Percentiles rank a stretch among this genome's conserved stretches.
phyloP scores from a whole-genome alignment of 2,797 vertebrate genomes.

The Aldrovandia affinis region DNA sequence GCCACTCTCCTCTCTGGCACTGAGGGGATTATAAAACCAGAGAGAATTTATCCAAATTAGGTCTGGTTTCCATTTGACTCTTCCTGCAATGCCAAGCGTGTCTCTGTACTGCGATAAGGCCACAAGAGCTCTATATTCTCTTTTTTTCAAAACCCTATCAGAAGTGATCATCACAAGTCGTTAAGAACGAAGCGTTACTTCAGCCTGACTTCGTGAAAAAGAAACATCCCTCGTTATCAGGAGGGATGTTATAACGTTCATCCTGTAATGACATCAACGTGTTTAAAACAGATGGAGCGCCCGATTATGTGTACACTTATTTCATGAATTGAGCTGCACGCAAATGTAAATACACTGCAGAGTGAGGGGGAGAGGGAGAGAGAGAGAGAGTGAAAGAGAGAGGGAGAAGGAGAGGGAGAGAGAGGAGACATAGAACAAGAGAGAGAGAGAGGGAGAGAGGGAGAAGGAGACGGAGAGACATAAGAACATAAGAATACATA shows the following conservation, averaged over 20 bases:
- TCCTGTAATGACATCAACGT: constrained; percentile 23
- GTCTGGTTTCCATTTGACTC: constrained; percentile 13
- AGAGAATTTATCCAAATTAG: constrained; percentile 25
- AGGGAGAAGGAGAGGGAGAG: neutral
- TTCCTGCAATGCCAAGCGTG: neutral
- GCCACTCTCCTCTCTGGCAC: neutral
- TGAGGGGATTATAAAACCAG: neutral
- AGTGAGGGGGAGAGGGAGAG: constrained; percentile 9
- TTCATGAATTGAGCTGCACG: neutral
- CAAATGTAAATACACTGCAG: neutral
- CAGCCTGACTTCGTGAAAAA: constrained; percentile 39
- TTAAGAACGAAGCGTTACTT: constrained; percentile 38
- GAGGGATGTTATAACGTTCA: neutral
- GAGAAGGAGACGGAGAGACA: neutral
- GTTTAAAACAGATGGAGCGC: neutral
- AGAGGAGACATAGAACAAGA: constrained; percentile 15
- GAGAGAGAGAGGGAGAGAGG: neutral
- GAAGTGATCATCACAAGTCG: constrained; percentile 20
- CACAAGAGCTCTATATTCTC: constrained; percentile 21
- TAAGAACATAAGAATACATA: too few relatives aligned
- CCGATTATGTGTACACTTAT: neutral
- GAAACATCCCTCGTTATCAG: constrained; percentile 35
- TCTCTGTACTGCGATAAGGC: constrained; percentile 8
- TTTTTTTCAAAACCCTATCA: constrained; percentile 16
- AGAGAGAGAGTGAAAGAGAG: constrained; percentile 11